phyloP scores from a whole-genome alignment of 2,888 invertebrate species.

The Pyralis farinalis region DNA sequence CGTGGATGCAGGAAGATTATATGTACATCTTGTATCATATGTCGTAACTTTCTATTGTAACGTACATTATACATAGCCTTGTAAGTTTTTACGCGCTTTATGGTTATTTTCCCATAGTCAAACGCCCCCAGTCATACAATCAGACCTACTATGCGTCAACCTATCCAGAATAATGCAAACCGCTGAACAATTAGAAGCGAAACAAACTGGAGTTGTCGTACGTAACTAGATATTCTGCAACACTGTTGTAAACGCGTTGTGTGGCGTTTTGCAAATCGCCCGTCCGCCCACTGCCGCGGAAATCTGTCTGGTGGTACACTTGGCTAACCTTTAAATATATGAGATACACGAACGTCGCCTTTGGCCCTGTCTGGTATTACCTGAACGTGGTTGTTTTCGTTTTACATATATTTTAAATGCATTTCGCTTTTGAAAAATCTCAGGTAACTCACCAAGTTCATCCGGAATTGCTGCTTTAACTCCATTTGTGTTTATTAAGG shows the following conservation, averaged over 20 bases:
- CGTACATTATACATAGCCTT: no score
- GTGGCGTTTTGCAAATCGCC: constrained; percentile 31
- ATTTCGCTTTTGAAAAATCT: not conserved
- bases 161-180: not conserved
- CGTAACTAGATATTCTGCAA: constrained; percentile 6
- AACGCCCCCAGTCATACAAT: not conserved
- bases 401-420: not conserved
- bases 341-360: constrained; percentile 6
- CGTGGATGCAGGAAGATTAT: no score
- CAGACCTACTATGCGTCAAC: no score
- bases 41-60: no score
- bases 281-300: constrained; percentile 20
- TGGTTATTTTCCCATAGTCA: not conserved
- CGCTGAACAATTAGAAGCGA: not conserved
- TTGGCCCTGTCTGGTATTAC: constrained; percentile 1
- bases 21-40: no score
- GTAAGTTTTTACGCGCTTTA: no score
- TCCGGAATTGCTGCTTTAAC: no score
- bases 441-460: not conserved
- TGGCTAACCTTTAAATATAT: not conserved
- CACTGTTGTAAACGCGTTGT: constrained; percentile 14
- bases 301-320: constrained; percentile 1
- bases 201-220: not conserved
- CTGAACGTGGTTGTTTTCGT: not conserved
- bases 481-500: no score